Evolutionary conservation across 2,113 vertebrate species (phyloP).

Genomic region (Megatriorchis doriae): DNA sequence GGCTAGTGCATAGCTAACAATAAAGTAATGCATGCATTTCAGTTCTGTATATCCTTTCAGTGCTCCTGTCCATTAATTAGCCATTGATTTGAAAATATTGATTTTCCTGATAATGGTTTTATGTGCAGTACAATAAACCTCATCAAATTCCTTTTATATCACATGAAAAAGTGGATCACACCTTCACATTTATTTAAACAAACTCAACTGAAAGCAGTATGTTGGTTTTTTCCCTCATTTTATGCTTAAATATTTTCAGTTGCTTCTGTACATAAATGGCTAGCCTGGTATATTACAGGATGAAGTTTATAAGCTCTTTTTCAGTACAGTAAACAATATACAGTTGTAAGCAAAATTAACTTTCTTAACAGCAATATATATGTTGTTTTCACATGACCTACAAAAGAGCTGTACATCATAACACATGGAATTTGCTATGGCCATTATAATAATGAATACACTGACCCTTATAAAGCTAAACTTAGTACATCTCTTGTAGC

Average conservation of each 20-base stretch:
- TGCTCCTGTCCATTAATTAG: conserved; percentile 23
- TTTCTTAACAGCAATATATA: neutral
- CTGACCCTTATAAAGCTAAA: neutral
- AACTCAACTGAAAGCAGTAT: neutral
- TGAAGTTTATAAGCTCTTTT: neutral
- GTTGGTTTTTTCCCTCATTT: neutral
- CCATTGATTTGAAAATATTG: neutral
- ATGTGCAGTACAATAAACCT: neutral
- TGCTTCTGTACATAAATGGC: neutral
- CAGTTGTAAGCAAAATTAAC: neutral
- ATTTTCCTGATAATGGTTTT: conserved; percentile 45
- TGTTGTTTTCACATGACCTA: neutral
- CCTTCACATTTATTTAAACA: conserved; percentile 24
- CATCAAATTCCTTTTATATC: conserved; percentile 43
- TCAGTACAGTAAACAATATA: neutral
- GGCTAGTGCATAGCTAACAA: neutral
- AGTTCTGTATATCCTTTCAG: neutral
- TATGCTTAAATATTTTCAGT: neutral
- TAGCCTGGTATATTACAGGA: neutral
- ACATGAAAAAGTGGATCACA: neutral
- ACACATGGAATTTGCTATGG: neutral
- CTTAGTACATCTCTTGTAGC: neutral
- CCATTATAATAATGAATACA: neutral
- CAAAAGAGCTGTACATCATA: neutral
- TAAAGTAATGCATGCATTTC: neutral